Evolutionary conservation across 1,140 invertebrate genomes (phyloP), one percentile per base, ranked within the genome.

Genomic region (Drosophila santomea): DNA sequence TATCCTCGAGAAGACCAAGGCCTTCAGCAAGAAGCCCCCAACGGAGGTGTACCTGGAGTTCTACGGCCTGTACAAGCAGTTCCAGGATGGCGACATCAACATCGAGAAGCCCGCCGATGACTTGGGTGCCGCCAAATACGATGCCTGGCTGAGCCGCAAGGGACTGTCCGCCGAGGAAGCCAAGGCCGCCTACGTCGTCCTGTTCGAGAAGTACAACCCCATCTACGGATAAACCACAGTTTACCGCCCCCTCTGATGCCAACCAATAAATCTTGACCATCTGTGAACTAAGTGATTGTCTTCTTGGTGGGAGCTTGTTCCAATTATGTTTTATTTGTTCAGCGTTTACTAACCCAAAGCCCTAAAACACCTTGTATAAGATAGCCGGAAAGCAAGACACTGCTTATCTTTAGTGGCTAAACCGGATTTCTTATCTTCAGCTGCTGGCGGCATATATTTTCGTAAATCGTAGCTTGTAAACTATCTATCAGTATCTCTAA

Each of bases 101-200:
- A 89, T 88, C 36, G 84, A 25, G 99, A 98, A 97, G 94, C 95
- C 78, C 93, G 80, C 17, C 36, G 98, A 99, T 93, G 94, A 98
- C 58, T 98, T 98, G 93, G 98, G 97, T 38, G 99, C 98, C 93
- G 97, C 97, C 4, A 99, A 99, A 92, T 99, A 98, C 97, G 96
- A 99, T 81, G 95, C 97, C 17, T 99, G 98, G 98, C 94, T 95
- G 74, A 93, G 84, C n/a, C 96, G 95, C 92, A 98, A 97, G 93
- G 98, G 98, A 76, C 92, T 94, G 73, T 93, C 94, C 39, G 94
- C 95, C 91, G 97, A 97, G 36, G 95, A 95, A 57, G 98, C 98
- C 36, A 97, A 97, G 93, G 94, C 96, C 76, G 94, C 95, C 6
- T 99, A 99, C 93, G 94, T 98, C 64, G 94, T 94, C 2, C 96